Base-by-base conservation (phyloP, 1,140 invertebrate genomes). In the Aphelinus atriplicis region DNA sequence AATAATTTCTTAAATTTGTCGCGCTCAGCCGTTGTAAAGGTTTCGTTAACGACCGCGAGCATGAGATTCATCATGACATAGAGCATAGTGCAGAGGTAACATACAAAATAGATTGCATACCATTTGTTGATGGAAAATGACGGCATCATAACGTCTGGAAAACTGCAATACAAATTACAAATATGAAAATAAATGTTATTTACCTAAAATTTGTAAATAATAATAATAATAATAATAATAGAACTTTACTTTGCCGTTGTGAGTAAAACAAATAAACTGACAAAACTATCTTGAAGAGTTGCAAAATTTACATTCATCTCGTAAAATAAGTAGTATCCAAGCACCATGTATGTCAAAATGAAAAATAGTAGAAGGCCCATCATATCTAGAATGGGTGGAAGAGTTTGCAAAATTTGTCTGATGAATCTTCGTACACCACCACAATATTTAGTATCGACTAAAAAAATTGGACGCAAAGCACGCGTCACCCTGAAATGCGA, bases 131-230 rank as follows among this genome's bases (percentile, higher is more conserved):
- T 90, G 2, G 93, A 91, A 87, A 96, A 97, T 0, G 95, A 93
- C 7, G 94, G 95, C 95, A 97, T 96, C 95, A 97, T 97, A 6
- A 97, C 95, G 87, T 97, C 95, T 43, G 95, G 95, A 88, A 94
- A 97, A 87, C 95, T 96, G 86, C 79, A 83, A 77, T 48, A 77
- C 48, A 75, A 64, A 63, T 71, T 67, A 26, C 26, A 26, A 26
- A 72, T 61, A 4, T 66, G 53, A 67, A 58, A 64, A 71, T 60
- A 74, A 75, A 26, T 26, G 43, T 48, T 53, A 45, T 73, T 9
- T 63, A 57, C 4, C 79, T 63, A 26, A 66, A 2, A 71, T 9
- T 53, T 45, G 2, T 26, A 62, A 70, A 71, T 48, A 45, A 46
- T 53, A 3, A 48, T 2, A 60, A 60, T 70, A 26, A 61, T 4